These are phyloP conservation scores for Drosophila subquinaria DNA, from an alignment of 2,888 invertebrate species.

Conservation along the genomic window DNA sequence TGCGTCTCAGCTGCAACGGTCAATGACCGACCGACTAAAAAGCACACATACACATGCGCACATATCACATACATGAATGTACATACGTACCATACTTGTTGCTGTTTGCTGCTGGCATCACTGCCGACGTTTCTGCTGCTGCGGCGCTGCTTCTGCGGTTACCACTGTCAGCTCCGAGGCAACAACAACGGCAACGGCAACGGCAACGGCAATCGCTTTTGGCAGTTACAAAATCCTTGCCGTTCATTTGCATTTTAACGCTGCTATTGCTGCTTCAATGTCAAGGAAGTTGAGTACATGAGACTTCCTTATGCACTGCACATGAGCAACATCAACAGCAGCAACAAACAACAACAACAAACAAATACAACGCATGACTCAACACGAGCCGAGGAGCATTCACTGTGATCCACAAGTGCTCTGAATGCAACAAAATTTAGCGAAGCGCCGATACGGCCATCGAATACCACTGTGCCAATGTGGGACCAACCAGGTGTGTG, in stretches of 20 bases:
- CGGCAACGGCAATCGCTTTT: slow-evolving; percentile 41
- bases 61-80: neutral
- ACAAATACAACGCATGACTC: slow-evolving; percentile 31
- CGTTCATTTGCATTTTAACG: slow-evolving; percentile 45
- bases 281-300: slow-evolving; percentile 74
- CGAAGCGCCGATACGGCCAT: neutral
- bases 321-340: slow-evolving; percentile 26
- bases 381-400: slow-evolving; percentile 38
- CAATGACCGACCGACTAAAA: slow-evolving; percentile 85
- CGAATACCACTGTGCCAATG: slow-evolving; percentile 42
- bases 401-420: slow-evolving; percentile 26
- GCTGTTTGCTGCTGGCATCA: slow-evolving; percentile 42
- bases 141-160: slow-evolving; percentile 20
- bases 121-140: slow-evolving; percentile 28
- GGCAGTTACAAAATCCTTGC: slow-evolving; percentile 70
- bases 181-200: slow-evolving; percentile 50
- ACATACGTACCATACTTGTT: slow-evolving; percentile 16
- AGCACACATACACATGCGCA: slow-evolving; percentile 42
- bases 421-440: slow-evolving; percentile 23
- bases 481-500: slow-evolving; percentile 16
- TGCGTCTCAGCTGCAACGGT: slow-evolving; percentile 82
- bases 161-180: slow-evolving; percentile 64
- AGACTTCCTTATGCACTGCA: slow-evolving; percentile 73
- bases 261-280: slow-evolving; percentile 62
- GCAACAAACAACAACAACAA: slow-evolving; percentile 8